These are phyloP conservation scores for Ceyx margarethae DNA, from an alignment of 2,113 vertebrate species.

Conservation along the genomic window DNA sequence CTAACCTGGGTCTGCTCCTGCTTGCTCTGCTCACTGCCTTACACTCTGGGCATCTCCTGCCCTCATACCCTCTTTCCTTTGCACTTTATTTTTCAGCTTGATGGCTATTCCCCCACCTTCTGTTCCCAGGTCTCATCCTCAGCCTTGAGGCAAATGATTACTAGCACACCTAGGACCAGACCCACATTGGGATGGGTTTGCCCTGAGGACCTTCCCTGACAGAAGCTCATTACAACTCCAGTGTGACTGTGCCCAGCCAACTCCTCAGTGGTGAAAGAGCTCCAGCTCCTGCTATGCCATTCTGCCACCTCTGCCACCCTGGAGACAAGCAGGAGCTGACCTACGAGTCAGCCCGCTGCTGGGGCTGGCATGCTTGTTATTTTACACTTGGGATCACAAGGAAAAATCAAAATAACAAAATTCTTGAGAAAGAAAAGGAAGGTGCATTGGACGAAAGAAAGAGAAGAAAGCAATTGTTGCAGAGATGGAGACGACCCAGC, in stretches of 20 bases:
- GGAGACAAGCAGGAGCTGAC: neutral
- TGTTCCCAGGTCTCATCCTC: neutral
- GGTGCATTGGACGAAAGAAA: neutral
- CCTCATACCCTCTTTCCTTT: neutral
- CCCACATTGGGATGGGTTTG: accelerated
- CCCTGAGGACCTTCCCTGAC: neutral
- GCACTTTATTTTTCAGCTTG: neutral
- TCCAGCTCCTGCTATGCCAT: neutral
- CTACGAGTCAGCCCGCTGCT: neutral
- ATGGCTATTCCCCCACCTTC: neutral
- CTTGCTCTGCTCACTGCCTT: neutral
- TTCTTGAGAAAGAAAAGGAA: neutral
- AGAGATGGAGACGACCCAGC: neutral
- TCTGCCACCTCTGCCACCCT: neutral
- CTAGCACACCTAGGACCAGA: neutral
- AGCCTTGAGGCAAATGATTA: neutral
- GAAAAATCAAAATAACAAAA: neutral
- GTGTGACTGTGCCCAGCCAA: accelerated
- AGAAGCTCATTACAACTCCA: neutral
- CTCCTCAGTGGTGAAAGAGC: accelerated
- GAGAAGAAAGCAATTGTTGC: neutral
- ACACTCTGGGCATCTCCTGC: neutral
- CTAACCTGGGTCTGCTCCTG: accelerated
- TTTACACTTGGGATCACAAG: neutral
- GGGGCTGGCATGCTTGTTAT: neutral